phyloP scores from a whole-genome alignment of 2,888 invertebrate genomes.

The Meliscaeva auricollis region DNA sequence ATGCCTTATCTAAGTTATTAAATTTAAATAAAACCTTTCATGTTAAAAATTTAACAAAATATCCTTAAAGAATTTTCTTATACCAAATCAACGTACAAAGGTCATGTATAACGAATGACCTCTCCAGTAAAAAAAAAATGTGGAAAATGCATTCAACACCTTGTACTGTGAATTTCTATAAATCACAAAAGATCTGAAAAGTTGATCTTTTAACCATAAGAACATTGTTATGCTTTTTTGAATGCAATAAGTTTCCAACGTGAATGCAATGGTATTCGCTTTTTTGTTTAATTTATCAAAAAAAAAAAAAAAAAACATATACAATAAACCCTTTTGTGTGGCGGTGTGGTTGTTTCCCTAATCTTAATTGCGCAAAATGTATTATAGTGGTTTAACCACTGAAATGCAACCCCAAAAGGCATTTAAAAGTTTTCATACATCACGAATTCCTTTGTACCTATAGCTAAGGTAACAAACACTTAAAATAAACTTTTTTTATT shows the following conservation, averaged over 20 bases:
- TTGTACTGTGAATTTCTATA: too few relatives aligned
- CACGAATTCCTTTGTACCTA: constrained; percentile 4
- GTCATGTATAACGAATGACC: too few relatives aligned
- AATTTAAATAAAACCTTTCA: too few relatives aligned
- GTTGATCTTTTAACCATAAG: too few relatives aligned
- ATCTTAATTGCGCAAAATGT: background rate
- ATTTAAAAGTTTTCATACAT: constrained; percentile 2
- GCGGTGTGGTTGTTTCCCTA: background rate
- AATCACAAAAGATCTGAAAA: too few relatives aligned
- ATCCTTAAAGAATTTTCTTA: too few relatives aligned
- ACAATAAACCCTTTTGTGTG: background rate
- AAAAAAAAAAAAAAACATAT: background rate
- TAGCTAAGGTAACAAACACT: constrained; percentile 10
- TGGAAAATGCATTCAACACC: too few relatives aligned
- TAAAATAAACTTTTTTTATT: constrained; percentile 44
- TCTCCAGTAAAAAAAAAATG: too few relatives aligned
- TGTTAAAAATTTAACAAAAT: too few relatives aligned
- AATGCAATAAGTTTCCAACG: background rate
- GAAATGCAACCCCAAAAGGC: constrained; percentile 15
- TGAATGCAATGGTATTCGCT: background rate
- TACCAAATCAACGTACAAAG: too few relatives aligned
- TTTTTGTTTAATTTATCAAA: background rate
- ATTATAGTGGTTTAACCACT: background rate
- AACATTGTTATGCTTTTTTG: too few relatives aligned
- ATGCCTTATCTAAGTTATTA: too few relatives aligned